Conservation (phyloP, 2,113 vertebrate genomes). For the Poeciliopsis turrubarensis region DNA sequence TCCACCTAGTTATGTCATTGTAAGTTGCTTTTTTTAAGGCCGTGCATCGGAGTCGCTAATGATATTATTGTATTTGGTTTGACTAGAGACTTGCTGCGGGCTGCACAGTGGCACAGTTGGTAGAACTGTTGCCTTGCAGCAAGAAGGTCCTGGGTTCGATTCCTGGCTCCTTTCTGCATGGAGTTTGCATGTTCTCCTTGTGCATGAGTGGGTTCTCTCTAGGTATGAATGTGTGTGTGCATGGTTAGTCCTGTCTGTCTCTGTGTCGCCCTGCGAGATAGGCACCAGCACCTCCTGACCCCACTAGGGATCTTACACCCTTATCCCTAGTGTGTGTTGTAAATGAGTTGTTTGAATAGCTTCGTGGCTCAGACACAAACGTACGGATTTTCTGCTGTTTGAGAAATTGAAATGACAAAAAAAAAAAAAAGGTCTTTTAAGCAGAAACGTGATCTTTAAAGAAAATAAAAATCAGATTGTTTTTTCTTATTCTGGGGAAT, state of each 20-base stretch:
- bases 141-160: too few species aligned
- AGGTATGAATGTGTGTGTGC: too few species aligned
- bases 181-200: too few species aligned
- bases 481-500: slow-evolving; percentile 7
- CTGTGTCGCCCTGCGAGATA: too few species aligned
- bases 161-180: too few species aligned
- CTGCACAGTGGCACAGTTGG: too few species aligned
- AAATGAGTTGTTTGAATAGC: slow-evolving; percentile 45
- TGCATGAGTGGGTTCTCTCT: too few species aligned
- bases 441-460: slow-evolving; percentile 18
- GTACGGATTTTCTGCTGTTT: slow-evolving; percentile 41
- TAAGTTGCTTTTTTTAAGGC: neutral
- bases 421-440: slow-evolving; percentile 15
- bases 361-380: slow-evolving; percentile 53
- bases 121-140: too few species aligned
- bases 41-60: slow-evolving; percentile 27
- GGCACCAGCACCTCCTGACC: too few species aligned
- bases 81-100: slow-evolving; percentile 11
- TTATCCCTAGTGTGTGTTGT: slow-evolving; percentile 37
- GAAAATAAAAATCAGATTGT: neutral
- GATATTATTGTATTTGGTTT: slow-evolving; percentile 27
- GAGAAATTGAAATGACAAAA: slow-evolving; percentile 33
- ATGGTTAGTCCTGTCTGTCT: too few species aligned
- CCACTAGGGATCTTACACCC: too few species aligned
- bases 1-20: slow-evolving; percentile 41